Conservation (phyloP, 2,797 vertebrate genomes). For the Danio kyathit region DNA sequence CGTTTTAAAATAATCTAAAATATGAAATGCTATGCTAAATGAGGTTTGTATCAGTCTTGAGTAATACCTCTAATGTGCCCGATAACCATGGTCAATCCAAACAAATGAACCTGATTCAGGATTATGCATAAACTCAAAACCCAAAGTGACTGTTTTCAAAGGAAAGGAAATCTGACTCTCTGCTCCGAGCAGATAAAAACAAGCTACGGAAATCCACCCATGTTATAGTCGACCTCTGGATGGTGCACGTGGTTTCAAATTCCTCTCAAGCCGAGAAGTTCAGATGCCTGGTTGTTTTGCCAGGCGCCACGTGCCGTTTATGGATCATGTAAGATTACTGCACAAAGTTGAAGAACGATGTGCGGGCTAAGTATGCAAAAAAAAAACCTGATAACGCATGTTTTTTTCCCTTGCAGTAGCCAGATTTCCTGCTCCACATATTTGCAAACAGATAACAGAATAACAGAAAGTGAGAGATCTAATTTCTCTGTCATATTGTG, state of each 20-base stretch:
- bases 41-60: no score
- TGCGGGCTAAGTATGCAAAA: not conserved
- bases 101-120: no score
- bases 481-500: not conserved
- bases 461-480: not conserved
- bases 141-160: no score
- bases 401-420: not conserved
- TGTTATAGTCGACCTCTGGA: slow-evolving; percentile 10
- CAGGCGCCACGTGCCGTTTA: not conserved
- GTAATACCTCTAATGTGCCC: no score
- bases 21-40: no score
- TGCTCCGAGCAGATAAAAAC: not conserved
- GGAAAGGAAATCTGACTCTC: no score
- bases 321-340: slow-evolving; percentile 18
- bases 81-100: no score
- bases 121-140: no score
- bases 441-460: not conserved
- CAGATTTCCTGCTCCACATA: not conserved
- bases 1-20: no score
- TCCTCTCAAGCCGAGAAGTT: slow-evolving; percentile 72
- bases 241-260: slow-evolving; percentile 68
- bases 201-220: not conserved
- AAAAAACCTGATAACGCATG: not conserved
- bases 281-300: slow-evolving; percentile 77
- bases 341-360: not conserved